phyloP scores from a whole-genome alignment of 2,888 invertebrate genomes.

The Eurytoma adleriae region DNA sequence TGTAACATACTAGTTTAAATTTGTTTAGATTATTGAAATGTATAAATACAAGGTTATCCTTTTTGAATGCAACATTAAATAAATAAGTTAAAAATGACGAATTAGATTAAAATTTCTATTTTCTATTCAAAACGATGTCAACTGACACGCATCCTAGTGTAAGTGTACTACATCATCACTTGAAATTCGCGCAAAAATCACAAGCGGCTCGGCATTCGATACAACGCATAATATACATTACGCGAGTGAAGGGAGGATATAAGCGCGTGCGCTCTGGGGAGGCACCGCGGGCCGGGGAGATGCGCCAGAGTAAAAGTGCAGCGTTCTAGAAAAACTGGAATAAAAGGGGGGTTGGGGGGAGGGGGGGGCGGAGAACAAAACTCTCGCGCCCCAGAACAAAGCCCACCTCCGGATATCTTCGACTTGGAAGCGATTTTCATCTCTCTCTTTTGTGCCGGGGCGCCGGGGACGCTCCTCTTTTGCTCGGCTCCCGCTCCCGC shows the following conservation, averaged over 20 bases:
- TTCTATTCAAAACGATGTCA: no score
- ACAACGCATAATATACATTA: neutral
- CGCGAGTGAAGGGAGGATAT: neutral
- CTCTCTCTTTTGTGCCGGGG: neutral
- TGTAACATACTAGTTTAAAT: no score
- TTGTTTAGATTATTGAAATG: no score
- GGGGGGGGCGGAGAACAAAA: slow-evolving; percentile 37
- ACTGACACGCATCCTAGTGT: no score
- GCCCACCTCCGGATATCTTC: slow-evolving; percentile 42
- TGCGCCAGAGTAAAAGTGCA: slow-evolving; percentile 29
- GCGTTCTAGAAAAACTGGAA: slow-evolving; percentile 54
- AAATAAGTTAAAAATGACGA: no score
- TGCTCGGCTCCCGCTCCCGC: no score
- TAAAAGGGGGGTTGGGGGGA: slow-evolving; percentile 27
- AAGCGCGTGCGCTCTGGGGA: neutral
- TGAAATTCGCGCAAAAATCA: neutral
- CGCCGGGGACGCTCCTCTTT: neutral
- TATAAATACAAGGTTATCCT: no score
- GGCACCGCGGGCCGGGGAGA: neutral
- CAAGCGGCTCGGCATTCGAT: neutral
- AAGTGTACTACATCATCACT: no score
- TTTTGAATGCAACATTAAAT: no score
- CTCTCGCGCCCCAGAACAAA: slow-evolving; percentile 48
- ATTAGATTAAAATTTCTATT: no score
- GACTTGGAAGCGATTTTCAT: slow-evolving; percentile 45